A percentile compares a stretch with the other conserved stretches of the same genome.
phyloP scores from a whole-genome alignment of 2,888 invertebrate species.

The Aquatica leii region DNA sequence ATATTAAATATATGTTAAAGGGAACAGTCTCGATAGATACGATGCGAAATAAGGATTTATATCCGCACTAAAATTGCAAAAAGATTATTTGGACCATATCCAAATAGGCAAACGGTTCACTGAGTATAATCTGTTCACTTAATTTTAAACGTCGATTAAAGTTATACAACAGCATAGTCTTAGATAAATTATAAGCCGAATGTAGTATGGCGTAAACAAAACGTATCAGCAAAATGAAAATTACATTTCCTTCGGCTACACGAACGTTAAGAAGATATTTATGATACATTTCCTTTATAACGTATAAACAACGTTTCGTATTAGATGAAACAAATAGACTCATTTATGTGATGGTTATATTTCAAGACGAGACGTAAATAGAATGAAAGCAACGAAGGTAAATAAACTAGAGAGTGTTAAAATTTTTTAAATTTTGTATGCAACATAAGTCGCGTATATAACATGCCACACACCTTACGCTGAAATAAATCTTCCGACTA shows the following conservation, averaged over 20 bases:
- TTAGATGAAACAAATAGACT: slow-evolving; percentile 33
- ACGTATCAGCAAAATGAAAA: slow-evolving; percentile 10
- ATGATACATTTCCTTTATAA: slow-evolving; percentile 31
- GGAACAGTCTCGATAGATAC: neutral
- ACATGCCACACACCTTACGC: slow-evolving; percentile 43
- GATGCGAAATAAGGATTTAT: slow-evolving; percentile 4
- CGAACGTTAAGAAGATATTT: slow-evolving; percentile 23
- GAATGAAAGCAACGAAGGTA: slow-evolving; percentile 28
- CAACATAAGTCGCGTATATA: slow-evolving; percentile 31
- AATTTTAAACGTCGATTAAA: slow-evolving; percentile 12
- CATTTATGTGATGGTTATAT: slow-evolving; percentile 24
- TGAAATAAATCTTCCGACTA: slow-evolving; percentile 47
- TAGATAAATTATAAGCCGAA: slow-evolving; percentile 5
- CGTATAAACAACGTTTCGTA: slow-evolving; percentile 31
- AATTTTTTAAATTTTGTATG: slow-evolving; percentile 40
- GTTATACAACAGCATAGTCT: neutral
- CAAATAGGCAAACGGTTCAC: slow-evolving; percentile 4
- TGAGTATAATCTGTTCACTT: slow-evolving; percentile 6
- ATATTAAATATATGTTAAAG: slow-evolving; percentile 11
- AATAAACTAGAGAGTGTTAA: slow-evolving; percentile 31
- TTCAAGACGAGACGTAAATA: slow-evolving; percentile 31
- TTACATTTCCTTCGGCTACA: slow-evolving; percentile 17
- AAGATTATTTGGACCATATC: slow-evolving; percentile 12
- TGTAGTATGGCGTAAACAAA: neutral
- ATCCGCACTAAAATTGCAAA: neutral